Evolutionary conservation across 2,797 vertebrate species (phyloP), one percentile per base, ranked within the genome.

Genomic region (Xenentodon cancila): DNA sequence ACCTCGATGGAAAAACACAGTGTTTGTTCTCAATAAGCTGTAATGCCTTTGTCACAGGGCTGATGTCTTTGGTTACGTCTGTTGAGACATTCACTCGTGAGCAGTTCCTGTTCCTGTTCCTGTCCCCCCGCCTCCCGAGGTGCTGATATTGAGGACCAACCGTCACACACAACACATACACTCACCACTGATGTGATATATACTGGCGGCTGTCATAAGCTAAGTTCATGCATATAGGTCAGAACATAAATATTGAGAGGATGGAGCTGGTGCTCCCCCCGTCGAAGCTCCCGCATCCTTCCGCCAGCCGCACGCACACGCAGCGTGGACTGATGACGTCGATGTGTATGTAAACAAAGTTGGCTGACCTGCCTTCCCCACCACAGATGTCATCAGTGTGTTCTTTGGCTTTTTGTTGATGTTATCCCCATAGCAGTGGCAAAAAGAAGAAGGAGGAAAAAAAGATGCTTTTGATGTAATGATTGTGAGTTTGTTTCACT

Each of bases 61-160:
- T 52, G 51, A 72, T 82, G 49, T 75, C 79, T 86, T 63, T 79
- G 62, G 73, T 77, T 71, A 76, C 66, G 30, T 84, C 63, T 89
- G 84, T 87, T 84, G 79, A 86, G 84, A 85, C 77, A 60, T 57
- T 75, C 53, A 68, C 76, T 53, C 53, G 50, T 84, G 78, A 88
- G 71, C 77, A 71, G 66, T 90, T 88, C 82, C 87, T 87, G 15
- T 93, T 92, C 85, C 87, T 89, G 83, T 87, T 88, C 84, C 88
- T 87, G 78, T 52, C 65, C 50, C 37, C 49, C 59, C 58, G 50
- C 9, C 58, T 51, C 40, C 61, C 13, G 37, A 15, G 22, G 3
- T 68, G 71, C 56, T 74, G 54, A 57, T 64, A 71, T 27, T 64
- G 65, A 78, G 65, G 72, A 78, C 53, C 70, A 82, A 82, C 61